phyloP scores from a whole-genome alignment of 2,888 invertebrate genomes.

The Drepana falcataria region DNA sequence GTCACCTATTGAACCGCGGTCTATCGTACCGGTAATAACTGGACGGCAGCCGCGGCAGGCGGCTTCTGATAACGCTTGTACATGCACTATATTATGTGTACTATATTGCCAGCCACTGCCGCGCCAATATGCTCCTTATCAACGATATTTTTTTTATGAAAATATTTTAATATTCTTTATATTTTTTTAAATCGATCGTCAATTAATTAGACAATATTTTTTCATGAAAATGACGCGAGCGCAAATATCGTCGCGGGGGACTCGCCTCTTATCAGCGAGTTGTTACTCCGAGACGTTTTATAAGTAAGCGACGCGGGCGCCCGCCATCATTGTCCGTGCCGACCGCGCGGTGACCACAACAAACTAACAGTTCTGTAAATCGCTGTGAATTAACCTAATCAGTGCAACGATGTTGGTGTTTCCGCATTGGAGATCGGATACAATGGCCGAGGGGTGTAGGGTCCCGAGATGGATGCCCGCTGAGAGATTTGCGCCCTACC shows the following conservation, averaged over 20 bases:
- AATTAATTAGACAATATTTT: background rate
- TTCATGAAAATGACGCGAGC: conserved; percentile 3
- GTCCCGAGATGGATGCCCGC: conserved; percentile 65
- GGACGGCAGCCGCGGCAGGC: conserved; percentile 71
- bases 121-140: conserved; percentile 18
- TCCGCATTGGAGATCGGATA: conserved; percentile 64
- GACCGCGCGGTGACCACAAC: conserved; percentile 57
- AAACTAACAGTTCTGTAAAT: conserved; percentile 16
- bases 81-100: conserved; percentile 15
- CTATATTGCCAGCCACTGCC: conserved; percentile 8
- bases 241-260: conserved; percentile 65
- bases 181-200: too few relatives aligned
- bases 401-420: conserved; percentile 63
- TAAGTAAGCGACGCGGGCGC: conserved; percentile 59
- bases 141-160: background rate
- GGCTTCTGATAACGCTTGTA: conserved; percentile 65
- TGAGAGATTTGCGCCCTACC: conserved; percentile 65
- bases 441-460: conserved; percentile 55
- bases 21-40: conserved; percentile 77
- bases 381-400: conserved; percentile 17
- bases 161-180: too few relatives aligned
- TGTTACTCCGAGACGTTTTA: conserved; percentile 69
- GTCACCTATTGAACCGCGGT: conserved; percentile 81
- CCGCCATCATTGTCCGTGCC: conserved; percentile 57
- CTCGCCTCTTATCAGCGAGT: conserved; percentile 62